These are phyloP conservation scores for Chlorops oryzae DNA, from an alignment of 1,140 invertebrate genomes.

Conservation along the genomic window DNA sequence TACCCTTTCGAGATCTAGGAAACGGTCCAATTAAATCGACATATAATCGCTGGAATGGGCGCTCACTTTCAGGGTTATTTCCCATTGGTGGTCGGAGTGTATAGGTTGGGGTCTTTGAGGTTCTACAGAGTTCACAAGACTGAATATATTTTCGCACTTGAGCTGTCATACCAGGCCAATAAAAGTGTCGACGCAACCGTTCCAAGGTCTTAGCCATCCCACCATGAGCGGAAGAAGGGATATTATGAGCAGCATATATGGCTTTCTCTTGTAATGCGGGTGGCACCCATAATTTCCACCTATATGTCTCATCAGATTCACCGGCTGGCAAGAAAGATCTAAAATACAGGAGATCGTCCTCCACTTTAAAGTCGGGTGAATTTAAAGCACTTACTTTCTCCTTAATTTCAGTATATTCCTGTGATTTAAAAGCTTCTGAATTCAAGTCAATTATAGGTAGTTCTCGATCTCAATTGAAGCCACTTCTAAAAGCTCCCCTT, in stretches of 20 bases:
- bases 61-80: background rate
- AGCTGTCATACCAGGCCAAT: background rate
- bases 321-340: too few relatives aligned
- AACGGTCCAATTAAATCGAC: conserved; percentile 8
- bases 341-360: too few relatives aligned
- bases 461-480: too few relatives aligned
- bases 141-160: background rate
- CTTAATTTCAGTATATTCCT: too few relatives aligned
- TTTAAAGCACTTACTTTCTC: too few relatives aligned
- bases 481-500: too few relatives aligned
- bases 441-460: too few relatives aligned
- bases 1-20: background rate
- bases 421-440: too few relatives aligned
- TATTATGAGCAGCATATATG: background rate
- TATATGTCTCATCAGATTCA: too few relatives aligned
- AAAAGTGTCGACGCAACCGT: background rate
- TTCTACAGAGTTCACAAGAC: background rate
- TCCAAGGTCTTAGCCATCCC: conserved; percentile 7
- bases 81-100: background rate
- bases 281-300: conserved; percentile 9
- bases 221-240: background rate
- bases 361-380: too few relatives aligned
- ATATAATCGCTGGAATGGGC: conserved; percentile 1
- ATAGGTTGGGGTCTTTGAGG: background rate
- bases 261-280: background rate